Evolutionary conservation across 2,888 invertebrate genomes (phyloP).

Genomic region (Dorcus hopei): DNA sequence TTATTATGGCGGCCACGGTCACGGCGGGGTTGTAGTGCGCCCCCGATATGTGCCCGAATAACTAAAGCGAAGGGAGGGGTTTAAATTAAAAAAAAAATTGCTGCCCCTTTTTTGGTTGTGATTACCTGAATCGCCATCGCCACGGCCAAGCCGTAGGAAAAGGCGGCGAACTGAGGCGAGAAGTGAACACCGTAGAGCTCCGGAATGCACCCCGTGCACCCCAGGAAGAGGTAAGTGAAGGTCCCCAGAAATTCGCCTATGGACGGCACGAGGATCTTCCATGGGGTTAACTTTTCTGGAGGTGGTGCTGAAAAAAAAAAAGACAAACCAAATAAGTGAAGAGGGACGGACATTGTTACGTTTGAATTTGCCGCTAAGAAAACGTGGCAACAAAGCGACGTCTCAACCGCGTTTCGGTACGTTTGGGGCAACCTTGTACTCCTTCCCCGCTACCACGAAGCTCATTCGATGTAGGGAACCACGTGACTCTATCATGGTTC

Average conservation of each 20-base stretch:
- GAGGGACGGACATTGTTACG: no score
- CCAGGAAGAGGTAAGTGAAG: constrained; percentile 59
- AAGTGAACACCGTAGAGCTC: constrained; percentile 37
- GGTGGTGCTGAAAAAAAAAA: neutral
- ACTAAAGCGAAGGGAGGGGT: constrained; percentile 44
- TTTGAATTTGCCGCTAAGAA: no score
- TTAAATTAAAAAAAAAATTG: neutral
- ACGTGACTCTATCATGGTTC: no score
- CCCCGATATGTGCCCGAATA: constrained; percentile 70
- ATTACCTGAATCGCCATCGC: constrained; percentile 60
- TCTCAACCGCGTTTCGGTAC: no score
- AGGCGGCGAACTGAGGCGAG: constrained; percentile 47
- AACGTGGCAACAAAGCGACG: no score
- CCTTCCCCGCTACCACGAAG: no score
- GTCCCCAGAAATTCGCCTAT: constrained; percentile 63
- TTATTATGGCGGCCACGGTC: constrained; percentile 59
- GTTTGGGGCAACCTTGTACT: no score
- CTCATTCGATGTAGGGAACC: no score
- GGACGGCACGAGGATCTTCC: constrained; percentile 5
- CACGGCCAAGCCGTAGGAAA: constrained; percentile 64
- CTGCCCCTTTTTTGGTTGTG: neutral
- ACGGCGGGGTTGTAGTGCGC: constrained; percentile 72
- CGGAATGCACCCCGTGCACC: constrained; percentile 64
- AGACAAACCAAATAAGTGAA: no score
- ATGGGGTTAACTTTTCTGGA: neutral